Conservation (phyloP, 2,797 vertebrate genomes). For the Thalassophryne amazonica region DNA sequence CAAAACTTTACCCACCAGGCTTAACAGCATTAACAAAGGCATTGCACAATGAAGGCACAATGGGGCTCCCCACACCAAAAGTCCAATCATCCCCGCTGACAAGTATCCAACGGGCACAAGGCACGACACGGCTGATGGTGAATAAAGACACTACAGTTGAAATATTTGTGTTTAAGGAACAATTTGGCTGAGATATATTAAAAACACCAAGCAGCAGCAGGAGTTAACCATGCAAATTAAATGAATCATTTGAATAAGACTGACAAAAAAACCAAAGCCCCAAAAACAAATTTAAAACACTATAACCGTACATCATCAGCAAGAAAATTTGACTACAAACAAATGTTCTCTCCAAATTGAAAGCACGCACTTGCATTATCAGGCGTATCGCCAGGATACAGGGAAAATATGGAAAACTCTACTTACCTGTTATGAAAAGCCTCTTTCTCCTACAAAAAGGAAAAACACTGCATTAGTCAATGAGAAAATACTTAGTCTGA, state of each 20-base stretch:
- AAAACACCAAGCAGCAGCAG: background rate
- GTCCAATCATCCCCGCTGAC: conserved; percentile 24
- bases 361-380: background rate
- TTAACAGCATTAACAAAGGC: conserved; percentile 67
- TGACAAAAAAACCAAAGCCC: background rate
- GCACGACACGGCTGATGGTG: background rate
- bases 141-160: conserved; percentile 1
- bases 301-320: background rate
- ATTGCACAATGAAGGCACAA: conserved; percentile 70
- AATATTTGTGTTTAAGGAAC: conserved; percentile 5
- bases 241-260: background rate
- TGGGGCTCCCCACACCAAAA: conserved; percentile 48
- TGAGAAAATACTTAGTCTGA: background rate
- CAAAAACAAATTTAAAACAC: background rate
- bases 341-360: conserved; percentile 14
- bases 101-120: background rate
- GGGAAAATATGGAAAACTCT: conserved; percentile 48
- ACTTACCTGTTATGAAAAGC: conserved; percentile 64
- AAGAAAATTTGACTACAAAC: conserved; percentile 27
- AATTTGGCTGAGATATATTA: background rate
- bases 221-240: conserved; percentile 4
- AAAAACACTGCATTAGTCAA: conserved; percentile 20
- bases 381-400: background rate
- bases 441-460: conserved; percentile 65
- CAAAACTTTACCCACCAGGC: conserved; percentile 65